Conservation (phyloP, 1,140 invertebrate species). For the Melipona quadrifasciata region DNA sequence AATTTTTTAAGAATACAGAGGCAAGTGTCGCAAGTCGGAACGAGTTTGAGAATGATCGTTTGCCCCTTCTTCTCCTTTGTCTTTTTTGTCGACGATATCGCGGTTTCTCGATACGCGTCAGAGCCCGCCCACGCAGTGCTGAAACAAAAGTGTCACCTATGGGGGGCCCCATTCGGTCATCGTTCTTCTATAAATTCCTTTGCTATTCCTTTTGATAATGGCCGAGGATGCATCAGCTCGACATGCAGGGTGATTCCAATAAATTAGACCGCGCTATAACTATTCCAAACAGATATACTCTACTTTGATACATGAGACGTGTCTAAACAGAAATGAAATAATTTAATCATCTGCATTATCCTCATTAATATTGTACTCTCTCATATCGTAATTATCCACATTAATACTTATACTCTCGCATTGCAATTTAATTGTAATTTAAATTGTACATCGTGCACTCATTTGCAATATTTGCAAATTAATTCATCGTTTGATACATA, state of each 20-base stretch:
- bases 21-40: no score
- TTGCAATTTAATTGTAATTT: no score
- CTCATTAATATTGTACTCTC: no score
- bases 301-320: background rate
- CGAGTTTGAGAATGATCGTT: no score
- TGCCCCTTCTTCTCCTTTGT: conserved; percentile 7
- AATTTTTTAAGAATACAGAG: no score
- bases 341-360: no score
- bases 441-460: no score
- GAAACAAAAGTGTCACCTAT: background rate
- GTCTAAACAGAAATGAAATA: no score
- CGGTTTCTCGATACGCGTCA: conserved; percentile 31
- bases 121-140: conserved; percentile 11
- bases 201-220: background rate
- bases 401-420: no score
- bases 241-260: background rate
- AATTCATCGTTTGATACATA: no score
- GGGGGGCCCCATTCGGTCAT: background rate
- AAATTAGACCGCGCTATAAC: background rate
- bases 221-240: background rate
- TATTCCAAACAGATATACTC: rapidly evolving
- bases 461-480: no score
- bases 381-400: no score
- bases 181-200: background rate
- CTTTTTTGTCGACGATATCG: conserved; percentile 26